Base-by-base conservation (phyloP, 2,113 vertebrate species). In the western clawed frog (Xenopus tropicalis) region DNA sequence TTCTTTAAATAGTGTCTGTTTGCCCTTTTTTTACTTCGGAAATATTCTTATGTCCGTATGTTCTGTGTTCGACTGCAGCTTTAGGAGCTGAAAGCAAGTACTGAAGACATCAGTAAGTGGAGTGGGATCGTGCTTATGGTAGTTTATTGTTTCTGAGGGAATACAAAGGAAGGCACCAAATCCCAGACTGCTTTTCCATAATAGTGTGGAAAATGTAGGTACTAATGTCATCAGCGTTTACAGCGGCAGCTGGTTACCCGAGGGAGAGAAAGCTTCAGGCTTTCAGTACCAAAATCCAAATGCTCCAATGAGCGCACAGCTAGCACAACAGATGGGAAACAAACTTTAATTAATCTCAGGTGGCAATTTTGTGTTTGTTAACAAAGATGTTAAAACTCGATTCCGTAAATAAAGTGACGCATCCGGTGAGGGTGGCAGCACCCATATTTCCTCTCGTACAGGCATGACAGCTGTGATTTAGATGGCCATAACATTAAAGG, bases 321-420 rank as follows among this genome's bases (percentile, higher is more conserved):
- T 69, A 76, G 66, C 29, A 69, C 73, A 69, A 23, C 73, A 76
- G 73, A 76, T 75, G 73, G 73, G 58, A 43, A 51, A 69, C n/a
- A 54, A 69, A 68, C 66, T 76, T 75, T 69, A 76, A 76, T 76
- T 69, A 76, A 76, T 76, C 73, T 76, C 66, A 76, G 73, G 73
- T 76, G 73, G 73, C 73, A 42, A 21, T 69, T 76, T 76, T 62
- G 69, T 76, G 66, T 76, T 76, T 76, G 73, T 69, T 76, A 76
- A 76, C 73, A 76, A 69, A 76, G 73, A 76, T 63, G 57, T 76
- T 63, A 63, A 76, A 69, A 76, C 46, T 62, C n/a, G 22, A 48
- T 52, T 74, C 56, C 14, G 43, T 25, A 63, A 66, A 61, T 63
- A 54, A 76, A 76, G 48, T 69, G 63, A 56, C 43, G 48, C 66